phyloP scores from a whole-genome alignment of 1,140 invertebrate species.

The Neodiprion virginianus region DNA sequence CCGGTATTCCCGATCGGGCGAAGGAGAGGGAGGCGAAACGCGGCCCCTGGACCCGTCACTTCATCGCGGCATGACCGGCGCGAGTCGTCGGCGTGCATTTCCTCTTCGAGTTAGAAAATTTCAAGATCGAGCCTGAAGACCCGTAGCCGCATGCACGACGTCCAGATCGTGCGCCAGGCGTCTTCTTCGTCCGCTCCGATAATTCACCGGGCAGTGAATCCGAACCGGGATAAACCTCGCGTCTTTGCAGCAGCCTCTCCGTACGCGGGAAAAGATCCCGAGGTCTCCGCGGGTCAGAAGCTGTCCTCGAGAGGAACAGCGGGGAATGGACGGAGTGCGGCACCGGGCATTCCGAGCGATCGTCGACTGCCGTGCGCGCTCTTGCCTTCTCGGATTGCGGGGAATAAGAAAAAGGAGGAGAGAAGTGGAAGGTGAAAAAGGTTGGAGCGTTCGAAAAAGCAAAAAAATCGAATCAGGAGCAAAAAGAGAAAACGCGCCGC shows the following conservation, averaged over 20 bases:
- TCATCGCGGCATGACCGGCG: no score
- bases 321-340: slow-evolving; percentile 2
- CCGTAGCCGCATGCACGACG: not conserved
- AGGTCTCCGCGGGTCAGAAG: slow-evolving; percentile 34
- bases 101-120: no score
- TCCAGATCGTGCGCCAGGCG: no score
- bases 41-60: no score
- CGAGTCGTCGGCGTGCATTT: no score
- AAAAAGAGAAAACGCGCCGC: not conserved
- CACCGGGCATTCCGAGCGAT: not conserved
- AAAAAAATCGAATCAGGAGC: not conserved
- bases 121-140: not conserved
- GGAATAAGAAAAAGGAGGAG: not conserved
- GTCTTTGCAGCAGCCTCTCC: not conserved
- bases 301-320: slow-evolving; percentile 24
- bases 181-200: no score
- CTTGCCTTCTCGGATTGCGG: slow-evolving; percentile 29
- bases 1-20: no score
- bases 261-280: not conserved
- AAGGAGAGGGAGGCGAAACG: no score
- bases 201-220: not conserved
- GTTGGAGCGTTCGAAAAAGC: not conserved
- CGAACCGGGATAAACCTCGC: not conserved
- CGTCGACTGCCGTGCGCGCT: slow-evolving; percentile 26
- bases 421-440: no score